These are phyloP conservation scores for Sepioteuthis lessoniana DNA, from an alignment of 2,888 invertebrate genomes.

Conservation along the genomic window DNA sequence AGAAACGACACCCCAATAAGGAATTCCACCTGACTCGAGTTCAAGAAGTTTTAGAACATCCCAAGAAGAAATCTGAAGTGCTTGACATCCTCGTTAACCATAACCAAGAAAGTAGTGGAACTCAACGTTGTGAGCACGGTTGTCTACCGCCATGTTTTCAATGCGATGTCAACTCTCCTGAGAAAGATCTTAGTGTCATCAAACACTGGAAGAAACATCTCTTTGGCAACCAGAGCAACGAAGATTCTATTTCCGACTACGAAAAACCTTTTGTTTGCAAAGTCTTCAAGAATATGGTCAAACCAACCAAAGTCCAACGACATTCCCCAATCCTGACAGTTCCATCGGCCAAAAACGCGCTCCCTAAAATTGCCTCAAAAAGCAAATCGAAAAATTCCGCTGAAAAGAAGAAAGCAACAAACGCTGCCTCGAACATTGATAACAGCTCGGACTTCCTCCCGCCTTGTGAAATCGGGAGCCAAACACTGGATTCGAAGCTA, in stretches of 20 bases:
- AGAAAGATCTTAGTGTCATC: background rate
- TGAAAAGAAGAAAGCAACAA: background rate
- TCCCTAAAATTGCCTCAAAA: constrained; percentile 9
- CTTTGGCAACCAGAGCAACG: background rate
- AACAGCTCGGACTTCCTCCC: background rate
- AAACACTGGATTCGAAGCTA: constrained; percentile 24
- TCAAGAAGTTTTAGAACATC: constrained; percentile 53
- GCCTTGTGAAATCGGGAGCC: constrained; percentile 37
- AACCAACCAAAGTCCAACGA: background rate
- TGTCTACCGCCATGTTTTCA: background rate
- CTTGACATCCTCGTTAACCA: background rate
- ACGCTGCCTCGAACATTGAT: background rate
- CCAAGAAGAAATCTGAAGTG: background rate
- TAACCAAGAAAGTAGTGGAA: background rate
- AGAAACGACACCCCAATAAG: constrained; percentile 55
- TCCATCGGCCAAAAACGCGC: background rate
- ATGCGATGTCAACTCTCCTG: background rate
- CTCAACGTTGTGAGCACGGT: background rate
- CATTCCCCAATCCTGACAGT: constrained; percentile 43
- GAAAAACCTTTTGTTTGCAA: constrained; percentile 33
- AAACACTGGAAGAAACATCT: background rate
- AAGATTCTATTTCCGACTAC: background rate
- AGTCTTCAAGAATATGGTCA: constrained; percentile 47
- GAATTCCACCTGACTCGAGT: constrained; percentile 55
- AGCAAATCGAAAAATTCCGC: background rate